Evolutionary conservation across 2,888 invertebrate genomes (phyloP).

Genomic region (Luperina testacea): DNA sequence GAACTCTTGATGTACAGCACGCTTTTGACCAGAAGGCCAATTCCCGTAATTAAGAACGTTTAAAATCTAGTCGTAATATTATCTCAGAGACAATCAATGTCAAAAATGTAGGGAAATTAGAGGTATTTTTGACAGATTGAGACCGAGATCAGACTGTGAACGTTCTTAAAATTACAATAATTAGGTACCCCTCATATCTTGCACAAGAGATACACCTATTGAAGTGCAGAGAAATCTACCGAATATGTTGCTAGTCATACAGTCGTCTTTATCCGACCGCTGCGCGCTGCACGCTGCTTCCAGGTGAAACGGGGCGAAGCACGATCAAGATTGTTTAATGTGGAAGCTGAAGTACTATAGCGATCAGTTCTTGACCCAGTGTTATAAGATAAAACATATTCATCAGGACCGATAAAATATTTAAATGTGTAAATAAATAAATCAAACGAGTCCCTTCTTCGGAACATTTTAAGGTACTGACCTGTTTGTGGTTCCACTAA

Average conservation of each 20-base stretch:
- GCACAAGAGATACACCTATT: not conserved
- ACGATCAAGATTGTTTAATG: not conserved
- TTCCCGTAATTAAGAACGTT: too few relatives aligned
- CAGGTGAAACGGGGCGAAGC: too few relatives aligned
- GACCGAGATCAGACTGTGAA: too few relatives aligned
- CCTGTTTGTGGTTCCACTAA: conserved; percentile 77
- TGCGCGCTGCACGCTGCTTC: too few relatives aligned
- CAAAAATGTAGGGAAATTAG: too few relatives aligned
- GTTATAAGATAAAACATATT: not conserved
- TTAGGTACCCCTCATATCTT: not conserved
- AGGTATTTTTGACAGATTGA: too few relatives aligned
- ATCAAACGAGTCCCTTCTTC: too few relatives aligned
- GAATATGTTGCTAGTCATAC: not conserved
- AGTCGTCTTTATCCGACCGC: not conserved
- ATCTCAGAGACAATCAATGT: too few relatives aligned
- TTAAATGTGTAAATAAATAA: not conserved
- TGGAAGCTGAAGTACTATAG: not conserved
- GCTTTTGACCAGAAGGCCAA: too few relatives aligned
- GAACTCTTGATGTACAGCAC: too few relatives aligned
- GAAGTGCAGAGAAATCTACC: not conserved
- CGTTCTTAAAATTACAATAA: too few relatives aligned
- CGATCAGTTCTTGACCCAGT: not conserved
- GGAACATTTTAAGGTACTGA: conserved; percentile 36
- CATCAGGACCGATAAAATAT: not conserved
- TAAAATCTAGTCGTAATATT: too few relatives aligned